phyloP scores from a whole-genome alignment of 2,113 vertebrate species.

The Callopanchax toddi region DNA sequence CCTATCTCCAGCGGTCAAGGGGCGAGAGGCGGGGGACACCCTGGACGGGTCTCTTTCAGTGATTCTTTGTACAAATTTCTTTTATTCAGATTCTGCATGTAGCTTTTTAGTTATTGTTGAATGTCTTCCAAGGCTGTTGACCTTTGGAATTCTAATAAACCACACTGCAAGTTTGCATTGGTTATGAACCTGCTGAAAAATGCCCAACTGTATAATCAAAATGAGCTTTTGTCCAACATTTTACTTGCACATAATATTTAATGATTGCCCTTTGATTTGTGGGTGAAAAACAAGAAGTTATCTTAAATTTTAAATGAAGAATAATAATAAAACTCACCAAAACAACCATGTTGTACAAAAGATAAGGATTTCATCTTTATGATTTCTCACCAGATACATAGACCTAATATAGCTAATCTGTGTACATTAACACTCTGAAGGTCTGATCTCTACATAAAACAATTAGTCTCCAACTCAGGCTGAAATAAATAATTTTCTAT shows the following conservation, averaged over 20 bases:
- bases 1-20: too few relatives aligned
- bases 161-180: slow-evolving; percentile 13
- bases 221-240: neutral
- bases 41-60: too few relatives aligned
- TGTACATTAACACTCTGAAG: too few relatives aligned
- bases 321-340: too few relatives aligned
- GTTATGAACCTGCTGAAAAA: slow-evolving; percentile 26
- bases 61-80: slow-evolving; percentile 34
- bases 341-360: too few relatives aligned
- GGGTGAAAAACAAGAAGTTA: neutral
- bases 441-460: too few relatives aligned
- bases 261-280: neutral
- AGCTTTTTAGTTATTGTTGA: slow-evolving; percentile 59
- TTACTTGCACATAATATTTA: neutral
- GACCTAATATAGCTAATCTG: neutral
- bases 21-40: too few relatives aligned
- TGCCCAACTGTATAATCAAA: slow-evolving; percentile 3
- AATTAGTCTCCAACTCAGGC: too few relatives aligned
- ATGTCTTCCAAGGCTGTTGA: slow-evolving; percentile 60
- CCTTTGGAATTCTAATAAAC: slow-evolving; percentile 49
- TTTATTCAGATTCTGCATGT: slow-evolving; percentile 59
- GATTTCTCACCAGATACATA: neutral
- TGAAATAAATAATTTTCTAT: too few relatives aligned
- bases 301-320: neutral
- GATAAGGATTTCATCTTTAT: neutral